Evolutionary conservation across 2,797 vertebrate genomes (phyloP), one percentile per base, ranked within the genome.

Genomic region (Rhinatrema bivittatum): DNA sequence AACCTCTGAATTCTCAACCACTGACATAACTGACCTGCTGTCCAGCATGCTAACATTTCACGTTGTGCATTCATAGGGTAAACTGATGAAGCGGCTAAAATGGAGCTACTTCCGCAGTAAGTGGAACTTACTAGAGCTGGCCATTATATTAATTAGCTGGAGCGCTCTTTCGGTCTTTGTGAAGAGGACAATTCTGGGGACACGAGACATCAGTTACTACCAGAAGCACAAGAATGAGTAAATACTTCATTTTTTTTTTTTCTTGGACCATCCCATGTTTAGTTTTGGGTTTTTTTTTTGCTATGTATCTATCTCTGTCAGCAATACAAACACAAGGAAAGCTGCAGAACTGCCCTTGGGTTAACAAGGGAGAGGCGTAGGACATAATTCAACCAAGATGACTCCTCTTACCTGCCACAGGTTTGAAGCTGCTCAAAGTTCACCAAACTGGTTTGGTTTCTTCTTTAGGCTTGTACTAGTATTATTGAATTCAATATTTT

Each of bases 131-230:
- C 68, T 99, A 3, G 94, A 95, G 56, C 9, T 89, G 36, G 74
- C 76, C 5, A 94, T 97, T 38, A 94, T 97, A 50, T 15, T 91
- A 42, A 80, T 91, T 18, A 98, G 94, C 66, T 96, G 91, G 91
- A 91, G 88, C 0, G 86, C 91, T 1, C 51, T 96, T 36, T 85
- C 74, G 1, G 76, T 93, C 53, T 97, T 94, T 59, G 86, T 93
- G 51, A 93, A 93, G 67, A 84, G 90, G 47, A 87, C 88, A 3
- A 47, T 93, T 58, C 65, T 91, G 25, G 93, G 87, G 3, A 79
- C 79, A 7, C 55, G 74, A 15, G 93, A 98, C 46, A 82, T 97
- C 44, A 78, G 73, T 20, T 82, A 64, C 67, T 97, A 93, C 64
- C 82, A 87, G 53, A 72, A 78, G 25, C 82, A 92, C 60, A 84